Conservation (phyloP, 2,113 vertebrate species). For the Sula dactylatra region DNA sequence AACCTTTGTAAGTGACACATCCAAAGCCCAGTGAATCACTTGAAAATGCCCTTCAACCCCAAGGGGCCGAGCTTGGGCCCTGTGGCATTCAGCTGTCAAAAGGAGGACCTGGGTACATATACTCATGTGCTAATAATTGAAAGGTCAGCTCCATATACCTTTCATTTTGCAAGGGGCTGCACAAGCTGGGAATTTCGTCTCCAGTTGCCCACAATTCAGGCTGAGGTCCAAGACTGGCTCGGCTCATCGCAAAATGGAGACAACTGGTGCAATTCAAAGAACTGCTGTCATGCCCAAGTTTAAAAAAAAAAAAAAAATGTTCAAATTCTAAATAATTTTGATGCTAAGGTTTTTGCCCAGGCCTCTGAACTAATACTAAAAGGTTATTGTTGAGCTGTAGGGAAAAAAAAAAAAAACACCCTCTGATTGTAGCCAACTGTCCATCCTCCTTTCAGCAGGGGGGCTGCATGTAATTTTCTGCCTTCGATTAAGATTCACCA, state of each 20-base stretch:
- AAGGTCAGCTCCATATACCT: neutral
- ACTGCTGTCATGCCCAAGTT: neutral
- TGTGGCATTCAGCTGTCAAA: neutral
- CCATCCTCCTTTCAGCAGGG: conserved; percentile 47
- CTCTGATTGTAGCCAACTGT: conserved; percentile 30
- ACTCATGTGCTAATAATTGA: conserved; percentile 17
- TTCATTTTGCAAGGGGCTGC: neutral
- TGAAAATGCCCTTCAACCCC: neutral
- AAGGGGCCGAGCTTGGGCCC: neutral
- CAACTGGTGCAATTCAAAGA: neutral
- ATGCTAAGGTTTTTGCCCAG: neutral
- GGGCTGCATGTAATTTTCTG: conserved; percentile 59
- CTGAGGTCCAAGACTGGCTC: neutral
- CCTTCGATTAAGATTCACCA: conserved; percentile 62
- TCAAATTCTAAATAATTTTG: neutral
- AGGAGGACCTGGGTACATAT: neutral
- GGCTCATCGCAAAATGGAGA: neutral
- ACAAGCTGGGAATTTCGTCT: neutral
- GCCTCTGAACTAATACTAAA: neutral
- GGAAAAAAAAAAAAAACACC: neutral
- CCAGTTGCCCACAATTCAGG: neutral
- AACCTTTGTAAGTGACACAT: neutral
- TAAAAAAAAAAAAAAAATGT: neutral
- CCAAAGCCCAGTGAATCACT: neutral
- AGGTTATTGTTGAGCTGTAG: neutral